phyloP scores from a whole-genome alignment of 2,797 vertebrate species.

The Acrossocheilus wenchowensis region DNA sequence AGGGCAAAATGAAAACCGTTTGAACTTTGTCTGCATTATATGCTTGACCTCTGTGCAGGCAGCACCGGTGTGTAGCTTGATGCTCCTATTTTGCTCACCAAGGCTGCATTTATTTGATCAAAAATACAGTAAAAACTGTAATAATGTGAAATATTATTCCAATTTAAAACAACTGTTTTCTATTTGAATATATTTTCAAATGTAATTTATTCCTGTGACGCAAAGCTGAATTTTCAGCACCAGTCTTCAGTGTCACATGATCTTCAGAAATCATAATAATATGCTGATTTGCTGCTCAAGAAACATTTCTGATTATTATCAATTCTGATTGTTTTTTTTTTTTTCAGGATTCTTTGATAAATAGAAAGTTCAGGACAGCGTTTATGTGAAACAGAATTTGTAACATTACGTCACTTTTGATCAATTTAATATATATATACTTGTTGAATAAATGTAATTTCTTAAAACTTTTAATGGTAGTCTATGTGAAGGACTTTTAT shows the following conservation, averaged over 20 bases:
- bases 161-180: neutral
- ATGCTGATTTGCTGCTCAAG: neutral
- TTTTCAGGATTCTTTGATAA: neutral
- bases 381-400: neutral
- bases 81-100: neutral
- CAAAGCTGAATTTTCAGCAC: neutral
- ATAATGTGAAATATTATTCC: neutral
- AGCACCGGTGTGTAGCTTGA: too few species aligned
- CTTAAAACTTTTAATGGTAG: neutral
- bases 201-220: neutral
- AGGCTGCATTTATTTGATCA: neutral
- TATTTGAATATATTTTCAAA: neutral
- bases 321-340: neutral
- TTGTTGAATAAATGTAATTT: neutral
- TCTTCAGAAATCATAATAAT: neutral
- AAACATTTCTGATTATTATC: neutral
- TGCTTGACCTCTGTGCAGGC: neutral
- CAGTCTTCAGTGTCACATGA: neutral
- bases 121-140: neutral
- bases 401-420: neutral
- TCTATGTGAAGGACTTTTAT: neutral
- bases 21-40: neutral
- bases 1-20: neutral
- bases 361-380: neutral
- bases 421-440: neutral